Percentiles rank a stretch among this genome's conserved stretches.
phyloP scores from a whole-genome alignment of 2,113 vertebrate species.

The Neogobius melanostomus region DNA sequence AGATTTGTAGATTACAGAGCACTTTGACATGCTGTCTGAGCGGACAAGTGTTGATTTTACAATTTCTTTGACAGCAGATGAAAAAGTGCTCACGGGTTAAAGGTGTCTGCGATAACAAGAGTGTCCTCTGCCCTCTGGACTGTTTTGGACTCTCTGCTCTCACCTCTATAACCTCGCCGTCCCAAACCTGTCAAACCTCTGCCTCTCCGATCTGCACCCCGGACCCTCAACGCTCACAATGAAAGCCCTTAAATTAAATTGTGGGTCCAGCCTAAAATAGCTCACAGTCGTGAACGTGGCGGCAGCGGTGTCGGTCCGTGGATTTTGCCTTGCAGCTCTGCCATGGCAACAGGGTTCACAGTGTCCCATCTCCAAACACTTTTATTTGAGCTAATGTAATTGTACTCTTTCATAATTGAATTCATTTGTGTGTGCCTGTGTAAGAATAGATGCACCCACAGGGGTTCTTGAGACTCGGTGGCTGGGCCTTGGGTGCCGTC shows the following conservation, averaged over 20 bases:
- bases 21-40: conserved; percentile 12
- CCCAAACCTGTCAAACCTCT: conserved; percentile 20
- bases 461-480: background rate
- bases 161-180: conserved; percentile 32
- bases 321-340: conserved; percentile 62
- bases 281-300: conserved; percentile 41
- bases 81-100: conserved; percentile 38
- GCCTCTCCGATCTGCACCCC: conserved; percentile 32
- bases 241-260: conserved; percentile 61
- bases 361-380: conserved; percentile 53
- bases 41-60: conserved; percentile 6
- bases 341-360: conserved; percentile 71
- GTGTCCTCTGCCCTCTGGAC: conserved; percentile 37
- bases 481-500: background rate
- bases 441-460: background rate
- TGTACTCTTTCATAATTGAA: background rate
- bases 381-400: conserved; percentile 11
- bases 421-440: background rate
- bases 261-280: conserved; percentile 68
- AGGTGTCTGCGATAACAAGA: conserved; percentile 56
- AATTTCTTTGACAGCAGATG: conserved; percentile 38
- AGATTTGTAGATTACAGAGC: conserved; percentile 6
- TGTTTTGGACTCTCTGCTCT: conserved; percentile 21
- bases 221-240: conserved; percentile 44
- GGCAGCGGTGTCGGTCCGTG: conserved; percentile 13